Evolutionary conservation across 1,140 invertebrate genomes (phyloP).

Genomic region (Drosophila elegans): DNA sequence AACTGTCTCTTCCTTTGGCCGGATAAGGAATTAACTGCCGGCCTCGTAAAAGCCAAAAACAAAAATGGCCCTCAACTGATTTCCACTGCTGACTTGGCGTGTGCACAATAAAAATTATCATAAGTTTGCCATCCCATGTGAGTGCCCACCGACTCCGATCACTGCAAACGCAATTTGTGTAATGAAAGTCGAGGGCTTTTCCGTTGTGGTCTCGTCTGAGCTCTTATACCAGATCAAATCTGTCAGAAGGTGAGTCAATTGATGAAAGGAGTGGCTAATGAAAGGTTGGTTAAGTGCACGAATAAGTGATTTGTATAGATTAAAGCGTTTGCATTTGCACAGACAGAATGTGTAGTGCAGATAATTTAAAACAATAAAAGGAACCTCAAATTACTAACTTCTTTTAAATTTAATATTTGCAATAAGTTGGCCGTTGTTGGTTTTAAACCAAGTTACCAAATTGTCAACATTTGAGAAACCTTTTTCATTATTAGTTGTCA

Average conservation of each 20-base stretch:
- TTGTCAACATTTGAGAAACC: not conserved
- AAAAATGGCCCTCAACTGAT: conserved; percentile 45
- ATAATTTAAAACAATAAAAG: not conserved
- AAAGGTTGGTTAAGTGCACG: conserved; percentile 8
- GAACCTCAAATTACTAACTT: too few species aligned
- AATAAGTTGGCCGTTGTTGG: too few species aligned
- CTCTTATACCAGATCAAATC: conserved; percentile 12
- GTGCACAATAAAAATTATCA: conserved; percentile 62
- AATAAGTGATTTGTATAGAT: conserved; percentile 9
- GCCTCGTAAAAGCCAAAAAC: conserved; percentile 56
- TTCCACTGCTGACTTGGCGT: conserved; percentile 28
- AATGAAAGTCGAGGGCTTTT: conserved; percentile 56
- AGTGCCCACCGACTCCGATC: not conserved
- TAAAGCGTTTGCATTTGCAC: not conserved
- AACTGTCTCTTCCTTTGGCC: conserved; percentile 35
- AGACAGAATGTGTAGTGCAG: not conserved
- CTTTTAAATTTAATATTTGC: too few species aligned
- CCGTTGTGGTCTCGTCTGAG: not conserved
- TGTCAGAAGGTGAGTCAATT: conserved; percentile 34
- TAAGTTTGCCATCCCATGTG: conserved; percentile 37
- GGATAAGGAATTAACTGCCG: conserved; percentile 67
- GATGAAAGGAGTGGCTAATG: conserved; percentile 29
- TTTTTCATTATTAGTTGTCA: not conserved
- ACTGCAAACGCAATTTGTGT: conserved; percentile 52
- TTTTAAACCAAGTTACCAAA: too few species aligned